phyloP scores from a whole-genome alignment of 1,140 invertebrate species.

The Lethrus apterus region DNA sequence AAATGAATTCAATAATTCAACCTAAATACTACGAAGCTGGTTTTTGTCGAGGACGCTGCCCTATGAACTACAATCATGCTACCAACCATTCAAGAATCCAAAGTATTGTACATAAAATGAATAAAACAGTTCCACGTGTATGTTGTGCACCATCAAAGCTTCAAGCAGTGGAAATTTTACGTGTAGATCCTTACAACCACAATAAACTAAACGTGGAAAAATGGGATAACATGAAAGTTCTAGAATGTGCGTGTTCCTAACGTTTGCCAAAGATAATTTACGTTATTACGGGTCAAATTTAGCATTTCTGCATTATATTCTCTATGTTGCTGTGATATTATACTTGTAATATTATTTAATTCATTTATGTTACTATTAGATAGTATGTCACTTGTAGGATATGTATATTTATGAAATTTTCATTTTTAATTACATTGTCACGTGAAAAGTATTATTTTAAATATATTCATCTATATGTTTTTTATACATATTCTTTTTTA shows the following conservation, averaged over 20 bases:
- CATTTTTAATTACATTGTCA: conserved; percentile 8
- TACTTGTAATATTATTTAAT: conserved; percentile 17
- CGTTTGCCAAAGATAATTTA: conserved; percentile 11
- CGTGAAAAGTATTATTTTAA: conserved; percentile 13
- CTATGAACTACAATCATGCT: conserved; percentile 59
- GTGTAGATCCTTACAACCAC: conserved; percentile 55
- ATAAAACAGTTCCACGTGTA: conserved; percentile 47
- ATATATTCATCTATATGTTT: conserved; percentile 12
- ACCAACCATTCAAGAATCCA: conserved; percentile 67
- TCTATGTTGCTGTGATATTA: conserved; percentile 24
- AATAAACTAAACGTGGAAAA: conserved; percentile 59
- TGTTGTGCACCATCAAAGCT: conserved; percentile 68
- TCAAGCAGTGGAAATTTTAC: conserved; percentile 57
- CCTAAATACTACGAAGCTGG: conserved; percentile 66
- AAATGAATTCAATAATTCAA: conserved; percentile 60
- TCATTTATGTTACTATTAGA: conserved; percentile 9
- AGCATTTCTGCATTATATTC: conserved; percentile 18
- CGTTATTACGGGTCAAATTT: conserved; percentile 21
- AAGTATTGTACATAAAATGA: conserved; percentile 57
- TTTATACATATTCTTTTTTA: no score
- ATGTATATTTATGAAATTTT: conserved; percentile 9
- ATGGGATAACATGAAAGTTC: conserved; percentile 64
- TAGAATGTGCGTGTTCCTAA: conserved; percentile 68
- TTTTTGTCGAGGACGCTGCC: conserved; percentile 65
- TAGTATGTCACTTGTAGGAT: conserved; percentile 4